Evolutionary conservation across 2,888 invertebrate species (phyloP), one percentile per base, ranked within the genome.

Genomic region (Phlogophora meticulosa): DNA sequence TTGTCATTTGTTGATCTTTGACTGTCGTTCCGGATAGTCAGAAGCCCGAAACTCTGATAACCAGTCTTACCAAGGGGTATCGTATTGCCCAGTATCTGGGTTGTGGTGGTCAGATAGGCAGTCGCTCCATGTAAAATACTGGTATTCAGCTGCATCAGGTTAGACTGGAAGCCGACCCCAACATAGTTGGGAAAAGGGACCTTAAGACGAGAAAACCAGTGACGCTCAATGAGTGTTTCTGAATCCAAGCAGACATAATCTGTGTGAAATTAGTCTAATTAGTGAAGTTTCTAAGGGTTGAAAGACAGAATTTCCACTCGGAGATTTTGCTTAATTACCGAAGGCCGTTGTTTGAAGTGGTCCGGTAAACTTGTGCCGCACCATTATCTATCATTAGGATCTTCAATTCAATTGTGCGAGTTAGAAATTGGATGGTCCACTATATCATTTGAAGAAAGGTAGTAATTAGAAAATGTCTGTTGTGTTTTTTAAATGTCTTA

Each of bases 181-280:
- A n/a, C n/a, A n/a, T n/a, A n/a, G n/a, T n/a, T n/a, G n/a, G n/a
- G n/a, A n/a, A n/a, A n/a, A n/a, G n/a, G n/a, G n/a, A n/a, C n/a
- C n/a, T n/a, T n/a, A 40, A 22, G 22, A 22, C 40, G 10, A 32
- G 28, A 53, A 55, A 72, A 34, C 40, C 73, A 34, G 24, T 13
- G 56, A 36, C 13, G 36, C 46, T 42, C 32, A 40, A 24, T 36
- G 20, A 34, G 36, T 55, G 34, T 53, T 49, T 52, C 22, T 4
- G 13, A 42, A 58, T 58, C 55, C 58, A 51, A 63, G 51, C 36
- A 57, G 66, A 53, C 24, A 34, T 61, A 63, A 59, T 55, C 63
- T 45, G 62, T 63, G 51, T 53, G 38, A 49, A 78, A 66, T 51
- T 64, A 45, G 45, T 62, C 66, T 66, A 80, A 81, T 80, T 66